A percentile compares a stretch with the other conserved stretches of the same genome.
phyloP scores from a whole-genome alignment of 2,888 invertebrate species.

The Drosophila dives region DNA sequence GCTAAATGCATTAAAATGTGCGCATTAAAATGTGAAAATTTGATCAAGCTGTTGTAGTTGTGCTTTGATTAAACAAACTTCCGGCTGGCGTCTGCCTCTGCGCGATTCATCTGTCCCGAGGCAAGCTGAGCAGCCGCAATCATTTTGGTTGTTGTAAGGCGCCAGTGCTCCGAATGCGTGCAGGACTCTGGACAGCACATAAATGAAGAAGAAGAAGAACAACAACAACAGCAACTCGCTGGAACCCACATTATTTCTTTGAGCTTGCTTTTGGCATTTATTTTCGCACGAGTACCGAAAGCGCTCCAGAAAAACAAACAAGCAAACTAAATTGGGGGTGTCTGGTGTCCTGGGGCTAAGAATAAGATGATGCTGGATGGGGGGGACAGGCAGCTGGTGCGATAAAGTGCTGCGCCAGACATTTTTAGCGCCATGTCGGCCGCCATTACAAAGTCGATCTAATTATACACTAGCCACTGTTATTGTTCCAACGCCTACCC shows the following conservation, averaged over 20 bases:
- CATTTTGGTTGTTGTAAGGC: constrained; percentile 37
- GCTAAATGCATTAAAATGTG: constrained; percentile 64
- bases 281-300: constrained; percentile 42
- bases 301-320: constrained; percentile 42
- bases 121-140: constrained; percentile 39
- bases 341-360: constrained; percentile 47
- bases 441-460: constrained; percentile 75
- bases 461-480: constrained; percentile 65
- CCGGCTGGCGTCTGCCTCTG: constrained; percentile 7
- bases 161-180: constrained; percentile 25
- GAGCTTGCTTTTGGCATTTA: constrained; percentile 70
- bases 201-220: constrained; percentile 2
- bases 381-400: constrained; percentile 35
- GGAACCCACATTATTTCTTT: constrained; percentile 55
- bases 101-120: constrained; percentile 24
- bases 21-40: constrained; percentile 64
- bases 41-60: constrained; percentile 57
- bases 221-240: constrained; percentile 28
- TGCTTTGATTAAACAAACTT: constrained; percentile 55
- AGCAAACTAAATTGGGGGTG: constrained; percentile 55
- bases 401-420: constrained; percentile 71
- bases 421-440: constrained; percentile 72
- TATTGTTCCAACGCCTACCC: constrained; percentile 47
- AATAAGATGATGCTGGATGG: not conserved
- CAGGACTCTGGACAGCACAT: not conserved